A percentile compares a stretch with the other conserved stretches of the same genome.
These are phyloP conservation scores for Clitarchus hookeri DNA, from an alignment of 2,888 invertebrate genomes.

Conservation along the genomic window DNA sequence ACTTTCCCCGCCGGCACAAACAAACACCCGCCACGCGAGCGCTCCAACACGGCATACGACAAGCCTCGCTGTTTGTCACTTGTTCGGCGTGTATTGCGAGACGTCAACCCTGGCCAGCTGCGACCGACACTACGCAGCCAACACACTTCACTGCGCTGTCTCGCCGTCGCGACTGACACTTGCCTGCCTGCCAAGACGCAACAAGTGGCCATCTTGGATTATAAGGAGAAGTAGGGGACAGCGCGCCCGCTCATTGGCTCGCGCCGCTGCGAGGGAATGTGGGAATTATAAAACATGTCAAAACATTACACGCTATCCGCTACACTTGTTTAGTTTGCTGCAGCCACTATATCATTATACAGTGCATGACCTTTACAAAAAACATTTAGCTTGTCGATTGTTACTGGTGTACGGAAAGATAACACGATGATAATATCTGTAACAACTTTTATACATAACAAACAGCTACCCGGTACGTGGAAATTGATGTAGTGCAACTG, in stretches of 20 bases:
- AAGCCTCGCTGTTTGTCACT: neutral
- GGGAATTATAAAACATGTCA: neutral
- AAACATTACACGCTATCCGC: neutral
- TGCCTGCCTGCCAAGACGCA: neutral
- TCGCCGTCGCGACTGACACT: neutral
- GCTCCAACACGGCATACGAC: neutral
- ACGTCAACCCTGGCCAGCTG: too few relatives aligned
- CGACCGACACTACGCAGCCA: neutral
- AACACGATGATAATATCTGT: neutral
- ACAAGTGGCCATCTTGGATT: conserved; percentile 25
- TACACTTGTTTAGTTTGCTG: neutral
- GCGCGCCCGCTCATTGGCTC: neutral
- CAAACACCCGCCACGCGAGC: neutral
- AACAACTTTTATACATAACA: neutral
- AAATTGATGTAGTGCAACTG: neutral
- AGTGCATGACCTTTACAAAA: neutral
- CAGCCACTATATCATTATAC: neutral
- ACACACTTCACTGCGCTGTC: neutral
- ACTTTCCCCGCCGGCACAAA: neutral
- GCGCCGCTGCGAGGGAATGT: neutral
- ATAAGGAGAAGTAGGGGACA: neutral
- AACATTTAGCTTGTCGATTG: neutral
- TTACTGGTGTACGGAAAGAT: neutral
- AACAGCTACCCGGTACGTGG: neutral
- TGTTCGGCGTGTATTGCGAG: neutral